Base-by-base conservation (phyloP, 2,888 invertebrate genomes). In the Epirrhoe alternata region DNA sequence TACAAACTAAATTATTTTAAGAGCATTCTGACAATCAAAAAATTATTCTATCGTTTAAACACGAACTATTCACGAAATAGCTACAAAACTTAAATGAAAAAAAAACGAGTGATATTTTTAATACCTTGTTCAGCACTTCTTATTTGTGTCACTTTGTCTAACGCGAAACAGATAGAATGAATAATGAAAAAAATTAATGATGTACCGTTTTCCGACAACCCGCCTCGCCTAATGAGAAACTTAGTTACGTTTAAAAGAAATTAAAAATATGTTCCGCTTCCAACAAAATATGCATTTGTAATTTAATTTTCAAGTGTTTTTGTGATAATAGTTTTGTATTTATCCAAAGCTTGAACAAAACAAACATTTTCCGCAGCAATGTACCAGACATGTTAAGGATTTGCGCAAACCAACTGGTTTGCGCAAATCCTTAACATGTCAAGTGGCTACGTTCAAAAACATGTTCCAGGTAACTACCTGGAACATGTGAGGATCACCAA, bases 161-260 rank as follows among this genome's bases (percentile, higher is more conserved):
- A 61, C 42, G 61, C 16, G 61, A 65, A 66, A 68, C 59, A 60
- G 56, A 61, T 64, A 55, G 57, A 66, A 66, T 67, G 56, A 67
- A 65, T 66, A 68, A 72, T 72, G 70, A 68, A 69, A 72, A 61
- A 55, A 68, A 73, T 77, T 68, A 76, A 77, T 75, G 75, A 74
- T 70, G 69, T 68, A 74, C 62, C 49, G 58, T 49, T 71, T 75
- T 73, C 64, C 68, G 67, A 64, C 64, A 57, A 55, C 62, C 60
- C 56, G 65, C 68, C 56, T 56, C 10, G 62, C 72, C 75, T 79
- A 80, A 78, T 77, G 77, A 80, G 77, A 77, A 79, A 74, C 76
- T 74, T 70, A 68, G 72, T 74, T 69, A 57, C 57, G 56, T 63
- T 64, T 64, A 68, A 68, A 75, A 74, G 69, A 74, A 74, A 74